phyloP scores from a whole-genome alignment of 1,140 invertebrate genomes.

The Episyrphus balteatus region DNA sequence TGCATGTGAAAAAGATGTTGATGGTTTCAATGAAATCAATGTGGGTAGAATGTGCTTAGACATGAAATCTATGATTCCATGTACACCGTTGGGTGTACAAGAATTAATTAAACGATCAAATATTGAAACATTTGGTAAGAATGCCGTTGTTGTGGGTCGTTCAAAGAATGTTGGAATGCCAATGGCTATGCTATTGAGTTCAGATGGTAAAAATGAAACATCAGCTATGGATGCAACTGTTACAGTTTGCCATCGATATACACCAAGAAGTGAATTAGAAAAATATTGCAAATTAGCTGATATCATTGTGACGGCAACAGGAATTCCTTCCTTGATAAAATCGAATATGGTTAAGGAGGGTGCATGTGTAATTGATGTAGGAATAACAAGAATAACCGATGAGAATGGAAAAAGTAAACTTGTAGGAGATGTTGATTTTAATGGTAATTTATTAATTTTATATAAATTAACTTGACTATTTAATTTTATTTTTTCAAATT shows the following conservation, averaged over 20 bases:
- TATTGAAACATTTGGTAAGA: constrained; percentile 70
- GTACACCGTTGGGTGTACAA: constrained; percentile 70
- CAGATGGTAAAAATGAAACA: constrained; percentile 55
- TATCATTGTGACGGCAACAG: constrained; percentile 70
- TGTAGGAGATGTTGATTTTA: constrained; percentile 84
- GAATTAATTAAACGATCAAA: constrained; percentile 57
- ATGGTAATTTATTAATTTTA: constrained; percentile 39
- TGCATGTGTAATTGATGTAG: constrained; percentile 80
- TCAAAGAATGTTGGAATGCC: constrained; percentile 86
- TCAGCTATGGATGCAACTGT: constrained; percentile 70
- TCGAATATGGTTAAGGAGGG: constrained; percentile 80
- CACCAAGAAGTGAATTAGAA: constrained; percentile 61
- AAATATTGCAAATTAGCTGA: constrained; percentile 62
- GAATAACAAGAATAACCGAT: constrained; percentile 62
- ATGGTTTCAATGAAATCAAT: constrained; percentile 77
- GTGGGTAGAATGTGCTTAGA: constrained; percentile 64
- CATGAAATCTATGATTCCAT: constrained; percentile 68
- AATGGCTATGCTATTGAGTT: constrained; percentile 67
- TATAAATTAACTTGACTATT: not conserved
- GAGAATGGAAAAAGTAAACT: constrained; percentile 55
- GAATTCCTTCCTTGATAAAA: constrained; percentile 67
- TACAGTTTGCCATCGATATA: constrained; percentile 78
- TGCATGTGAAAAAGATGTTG: constrained; percentile 74
- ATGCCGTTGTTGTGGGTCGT: constrained; percentile 76
- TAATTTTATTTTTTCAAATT: constrained; percentile 7